Conservation (phyloP, 1,140 invertebrate species). For the Telenomus remus region DNA sequence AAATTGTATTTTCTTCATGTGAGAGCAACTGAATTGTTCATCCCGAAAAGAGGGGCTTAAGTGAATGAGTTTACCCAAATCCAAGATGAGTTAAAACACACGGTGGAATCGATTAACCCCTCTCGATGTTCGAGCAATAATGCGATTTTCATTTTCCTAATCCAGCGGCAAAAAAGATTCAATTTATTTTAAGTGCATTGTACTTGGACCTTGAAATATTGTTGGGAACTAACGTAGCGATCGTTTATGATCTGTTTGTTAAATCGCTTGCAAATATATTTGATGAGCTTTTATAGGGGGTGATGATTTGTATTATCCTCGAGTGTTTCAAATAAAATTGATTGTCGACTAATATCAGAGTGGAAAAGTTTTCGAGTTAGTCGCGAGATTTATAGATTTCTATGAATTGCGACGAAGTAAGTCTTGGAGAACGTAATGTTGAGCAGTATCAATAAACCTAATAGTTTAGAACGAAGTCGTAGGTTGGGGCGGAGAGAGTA, state of each 20-base stretch:
- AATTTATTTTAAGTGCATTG: constrained; percentile 52
- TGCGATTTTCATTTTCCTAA: constrained; percentile 53
- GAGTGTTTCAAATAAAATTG: no score
- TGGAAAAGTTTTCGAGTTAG: no score
- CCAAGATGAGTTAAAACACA: constrained; percentile 60
- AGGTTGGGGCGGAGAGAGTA: constrained; percentile 44
- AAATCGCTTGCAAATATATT: constrained; percentile 20
- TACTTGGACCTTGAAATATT: constrained; percentile 31
- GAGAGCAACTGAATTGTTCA: constrained; percentile 58
- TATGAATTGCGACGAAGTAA: constrained; percentile 3
- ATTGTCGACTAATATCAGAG: no score
- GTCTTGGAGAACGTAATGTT: constrained; percentile 58
- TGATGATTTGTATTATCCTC: no score
- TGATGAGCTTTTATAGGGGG: background rate
- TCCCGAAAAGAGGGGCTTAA: constrained; percentile 57
- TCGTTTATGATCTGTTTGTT: constrained; percentile 13
- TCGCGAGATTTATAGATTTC: no score
- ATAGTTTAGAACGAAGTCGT: constrained; percentile 64
- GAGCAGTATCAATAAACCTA: constrained; percentile 66
- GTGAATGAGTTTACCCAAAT: constrained; percentile 59
- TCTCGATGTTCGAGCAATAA: constrained; percentile 50
- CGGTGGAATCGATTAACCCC: constrained; percentile 56
- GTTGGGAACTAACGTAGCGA: background rate
- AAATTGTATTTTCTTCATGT: constrained; percentile 61
- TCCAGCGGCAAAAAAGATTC: constrained; percentile 43